Percentiles rank a stretch among this genome's conserved stretches.
Evolutionary conservation across 2,888 invertebrate genomes (phyloP).

Genomic region (Thumatha senex): DNA sequence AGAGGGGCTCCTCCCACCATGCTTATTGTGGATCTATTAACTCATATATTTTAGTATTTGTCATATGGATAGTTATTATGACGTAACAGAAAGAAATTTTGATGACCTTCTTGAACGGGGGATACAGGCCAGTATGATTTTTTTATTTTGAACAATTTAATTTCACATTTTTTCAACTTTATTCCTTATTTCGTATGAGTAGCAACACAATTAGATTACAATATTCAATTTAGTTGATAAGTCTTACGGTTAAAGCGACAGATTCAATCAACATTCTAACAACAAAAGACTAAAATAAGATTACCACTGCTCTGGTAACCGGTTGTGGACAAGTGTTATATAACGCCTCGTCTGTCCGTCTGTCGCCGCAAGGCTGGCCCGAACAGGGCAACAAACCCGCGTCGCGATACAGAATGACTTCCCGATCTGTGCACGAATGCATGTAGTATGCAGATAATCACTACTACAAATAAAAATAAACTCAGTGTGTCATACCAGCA

Average conservation of each 20-base stretch:
- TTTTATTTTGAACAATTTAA: too few species aligned
- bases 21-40: too few species aligned
- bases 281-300: not conserved
- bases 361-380: not conserved
- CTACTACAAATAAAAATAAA: not conserved
- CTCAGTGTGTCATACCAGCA: not conserved
- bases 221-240: not conserved
- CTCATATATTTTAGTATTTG: too few species aligned
- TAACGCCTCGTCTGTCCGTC: constrained; percentile 7
- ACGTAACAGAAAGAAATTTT: too few species aligned
- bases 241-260: not conserved
- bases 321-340: not conserved
- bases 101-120: too few species aligned
- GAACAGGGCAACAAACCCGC: not conserved
- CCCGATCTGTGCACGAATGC: not conserved
- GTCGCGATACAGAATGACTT: too few species aligned
- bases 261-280: not conserved
- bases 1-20: too few species aligned
- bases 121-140: too few species aligned
- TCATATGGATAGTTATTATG: too few species aligned
- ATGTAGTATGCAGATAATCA: not conserved
- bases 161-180: too few species aligned
- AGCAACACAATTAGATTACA: too few species aligned
- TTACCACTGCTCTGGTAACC: not conserved
- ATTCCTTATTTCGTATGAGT: too few species aligned